Conservation (phyloP, 1,140 invertebrate genomes). For the Orussus abietinus region DNA sequence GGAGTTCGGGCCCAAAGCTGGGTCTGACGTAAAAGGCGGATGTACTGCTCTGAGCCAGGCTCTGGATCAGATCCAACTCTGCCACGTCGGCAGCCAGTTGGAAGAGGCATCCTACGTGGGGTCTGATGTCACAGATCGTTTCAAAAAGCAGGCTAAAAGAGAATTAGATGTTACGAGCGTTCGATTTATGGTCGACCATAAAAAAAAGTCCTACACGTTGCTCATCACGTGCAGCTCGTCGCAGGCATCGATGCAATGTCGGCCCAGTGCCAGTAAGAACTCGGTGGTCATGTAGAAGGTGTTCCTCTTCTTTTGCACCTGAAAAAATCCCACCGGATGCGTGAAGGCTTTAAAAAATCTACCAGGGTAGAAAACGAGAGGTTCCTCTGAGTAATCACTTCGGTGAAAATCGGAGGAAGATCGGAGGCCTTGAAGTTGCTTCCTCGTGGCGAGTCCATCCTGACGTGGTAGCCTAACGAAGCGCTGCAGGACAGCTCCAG, state of each 20-base stretch:
- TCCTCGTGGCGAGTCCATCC: conserved; percentile 54
- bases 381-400: too few species aligned
- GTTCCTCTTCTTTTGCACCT: conserved; percentile 63
- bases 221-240: conserved; percentile 78
- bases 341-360: too few species aligned
- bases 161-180: too few species aligned
- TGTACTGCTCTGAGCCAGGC: conserved; percentile 66
- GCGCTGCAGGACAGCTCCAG: conserved; percentile 64
- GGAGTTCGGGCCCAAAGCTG: conserved; percentile 65
- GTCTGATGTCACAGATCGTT: conserved; percentile 60
- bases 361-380: too few species aligned
- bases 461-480: conserved; percentile 73
- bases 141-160: conserved; percentile 43
- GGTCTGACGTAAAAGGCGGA: conserved; percentile 66
- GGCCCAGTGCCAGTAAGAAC: conserved; percentile 66
- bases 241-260: conserved; percentile 67
- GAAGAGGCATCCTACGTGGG: conserved; percentile 72
- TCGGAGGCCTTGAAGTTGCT: conserved; percentile 53
- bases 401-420: conserved; percentile 64
- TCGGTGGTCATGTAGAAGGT: conserved; percentile 74
- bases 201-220: conserved; percentile 76
- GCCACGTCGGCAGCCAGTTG: conserved; percentile 75
- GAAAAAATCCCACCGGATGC: conserved; percentile 34
- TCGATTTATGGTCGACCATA: too few species aligned
- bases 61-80: conserved; percentile 73